phyloP scores from a whole-genome alignment of 2,888 invertebrate genomes.

The Eilema caniola region DNA sequence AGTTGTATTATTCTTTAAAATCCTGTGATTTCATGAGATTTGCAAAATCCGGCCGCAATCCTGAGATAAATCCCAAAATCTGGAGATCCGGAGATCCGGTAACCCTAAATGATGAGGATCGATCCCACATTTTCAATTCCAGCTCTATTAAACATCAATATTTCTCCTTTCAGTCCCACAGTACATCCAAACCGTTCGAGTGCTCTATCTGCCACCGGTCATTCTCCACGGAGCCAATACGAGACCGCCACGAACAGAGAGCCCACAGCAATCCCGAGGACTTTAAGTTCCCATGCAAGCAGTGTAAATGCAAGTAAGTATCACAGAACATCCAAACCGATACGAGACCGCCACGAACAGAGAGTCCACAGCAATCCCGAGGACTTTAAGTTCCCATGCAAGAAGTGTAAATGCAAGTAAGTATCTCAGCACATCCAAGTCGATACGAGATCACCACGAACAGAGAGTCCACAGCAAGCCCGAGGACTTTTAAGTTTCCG shows the following conservation, averaged over 20 bases:
- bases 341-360: constrained; percentile 68
- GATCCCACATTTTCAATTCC: too few species aligned
- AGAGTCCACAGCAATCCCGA: constrained; percentile 70
- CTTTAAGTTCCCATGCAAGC: constrained; percentile 68
- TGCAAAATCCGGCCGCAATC: too few species aligned
- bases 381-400: constrained; percentile 68
- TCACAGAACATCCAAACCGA: constrained; percentile 33
- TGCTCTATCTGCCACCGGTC: constrained; percentile 71
- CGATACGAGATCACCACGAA: constrained; percentile 70
- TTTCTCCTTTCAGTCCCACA: constrained; percentile 70
- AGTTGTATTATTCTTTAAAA: too few species aligned
- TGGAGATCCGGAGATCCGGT: too few species aligned
- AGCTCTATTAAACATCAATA: too few species aligned
- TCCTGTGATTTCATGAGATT: too few species aligned
- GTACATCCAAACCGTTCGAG: constrained; percentile 68
- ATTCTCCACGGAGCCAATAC: constrained; percentile 70
- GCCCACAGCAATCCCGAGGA: constrained; percentile 68
- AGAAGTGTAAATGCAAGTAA: constrained; percentile 67
- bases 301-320: constrained; percentile 67
- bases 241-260: constrained; percentile 68
- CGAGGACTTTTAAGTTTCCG: constrained; percentile 63
- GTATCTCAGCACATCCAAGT: constrained; percentile 16
- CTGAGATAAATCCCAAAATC: too few species aligned
- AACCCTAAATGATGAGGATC: too few species aligned
- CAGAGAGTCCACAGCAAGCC: constrained; percentile 69